Conservation (phyloP, 2,797 vertebrate genomes). For the Ateles fusciceps region DNA sequence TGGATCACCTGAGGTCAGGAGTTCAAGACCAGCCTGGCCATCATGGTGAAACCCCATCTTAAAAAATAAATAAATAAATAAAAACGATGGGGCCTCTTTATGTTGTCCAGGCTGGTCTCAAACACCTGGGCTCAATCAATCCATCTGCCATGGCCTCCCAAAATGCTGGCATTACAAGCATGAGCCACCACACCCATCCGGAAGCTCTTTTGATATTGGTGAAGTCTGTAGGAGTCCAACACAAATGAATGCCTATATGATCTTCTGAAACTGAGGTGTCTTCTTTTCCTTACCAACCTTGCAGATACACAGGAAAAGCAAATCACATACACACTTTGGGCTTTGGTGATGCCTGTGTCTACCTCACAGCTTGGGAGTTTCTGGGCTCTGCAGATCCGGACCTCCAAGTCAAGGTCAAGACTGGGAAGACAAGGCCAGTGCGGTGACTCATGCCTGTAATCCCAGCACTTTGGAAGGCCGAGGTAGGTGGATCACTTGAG, state of each 20-base stretch:
- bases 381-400: neutral
- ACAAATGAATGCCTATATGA: neutral
- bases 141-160: neutral
- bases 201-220: neutral
- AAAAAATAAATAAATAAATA: too few relatives aligned
- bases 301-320: neutral
- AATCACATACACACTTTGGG: neutral
- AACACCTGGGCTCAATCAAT: neutral
- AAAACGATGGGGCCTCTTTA: neutral
- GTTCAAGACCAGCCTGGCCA: too few relatives aligned
- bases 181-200: neutral
- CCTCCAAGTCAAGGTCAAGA: neutral
- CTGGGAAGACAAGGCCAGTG: too few relatives aligned
- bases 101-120: neutral
- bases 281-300: neutral
- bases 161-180: neutral
- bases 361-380: neutral
- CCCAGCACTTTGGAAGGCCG: too few relatives aligned
- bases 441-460: too few relatives aligned
- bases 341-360: neutral
- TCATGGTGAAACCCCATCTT: too few relatives aligned
- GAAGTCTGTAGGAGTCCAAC: neutral
- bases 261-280: neutral
- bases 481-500: too few relatives aligned
- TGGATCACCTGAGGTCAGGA: too few relatives aligned